Base-by-base conservation (phyloP, 2,113 vertebrate species). In the Hemiscyllium ocellatum region DNA sequence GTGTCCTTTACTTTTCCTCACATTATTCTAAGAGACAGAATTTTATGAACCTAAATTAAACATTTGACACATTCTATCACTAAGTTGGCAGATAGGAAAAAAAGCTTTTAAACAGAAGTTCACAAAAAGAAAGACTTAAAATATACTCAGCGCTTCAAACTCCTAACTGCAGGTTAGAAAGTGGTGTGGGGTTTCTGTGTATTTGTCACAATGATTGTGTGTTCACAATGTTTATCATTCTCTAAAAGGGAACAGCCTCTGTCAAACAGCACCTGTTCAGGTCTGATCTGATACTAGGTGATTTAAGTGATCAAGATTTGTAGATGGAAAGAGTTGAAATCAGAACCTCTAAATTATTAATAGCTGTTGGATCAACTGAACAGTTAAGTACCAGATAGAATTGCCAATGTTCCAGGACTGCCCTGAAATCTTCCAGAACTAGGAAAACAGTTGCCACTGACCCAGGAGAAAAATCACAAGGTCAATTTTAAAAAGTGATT, bases 181-280 rank as follows among this genome's bases (percentile, higher is more conserved):
- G 29, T 91, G 52, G 87, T 91, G 29, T 91, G 3, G 29, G 56
- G 56, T 91, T 91, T 61, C 29, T 33, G 29, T 65, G 52, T 91
- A 61, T n/a, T 22, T 65, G 87, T 61, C 33, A 26, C 29, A 52
- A 5, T 33, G 86, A 17, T 83, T n/a, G 26, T 90, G 26, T 65
- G 29, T 7, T 61, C 52, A 20, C 56, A 91, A 33, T 91, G 89
- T 91, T 93, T 93, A 93, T 66, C 7, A 4, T 83, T 83, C 80
- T 83, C 37, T 42, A 37, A 66, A 42, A 66, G 89, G 72, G 15
- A 66, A 6, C 61, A 37, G n/a, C 33, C 33, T 66, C 61, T 66
- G 89, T 93, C 89, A 93, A 93, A 93, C 61, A 68, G 33, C 89
- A 93, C 61, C 89, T 93, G 61, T 66, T 68, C 5, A 93, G 61